Percentiles rank a stretch among this genome's conserved stretches.
These are phyloP conservation scores for Choristoneura fumiferana DNA, from an alignment of 1,140 invertebrate genomes.

Conservation along the genomic window DNA sequence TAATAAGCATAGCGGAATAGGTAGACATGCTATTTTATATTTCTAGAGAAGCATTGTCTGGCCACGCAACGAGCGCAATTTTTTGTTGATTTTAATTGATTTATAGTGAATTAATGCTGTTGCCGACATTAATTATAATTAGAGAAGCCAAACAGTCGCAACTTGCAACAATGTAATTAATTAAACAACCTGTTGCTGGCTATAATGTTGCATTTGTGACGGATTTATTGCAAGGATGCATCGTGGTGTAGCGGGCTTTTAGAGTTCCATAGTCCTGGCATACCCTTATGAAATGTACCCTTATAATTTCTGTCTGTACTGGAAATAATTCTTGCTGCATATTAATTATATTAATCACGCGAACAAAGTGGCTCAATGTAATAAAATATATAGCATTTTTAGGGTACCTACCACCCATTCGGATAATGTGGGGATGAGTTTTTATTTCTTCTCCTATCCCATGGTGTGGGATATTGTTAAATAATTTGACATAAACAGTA, in stretches of 20 bases:
- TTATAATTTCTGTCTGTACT: too few relatives aligned
- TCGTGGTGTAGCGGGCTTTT: slow-evolving; percentile 27
- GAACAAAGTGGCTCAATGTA: too few relatives aligned
- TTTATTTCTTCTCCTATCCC: too few relatives aligned
- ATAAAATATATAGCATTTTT: too few relatives aligned
- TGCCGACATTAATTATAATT: slow-evolving; percentile 28
- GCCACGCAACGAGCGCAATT: slow-evolving; percentile 18
- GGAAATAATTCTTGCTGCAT: too few relatives aligned
- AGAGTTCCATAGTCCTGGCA: slow-evolving; percentile 17
- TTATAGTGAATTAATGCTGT: slow-evolving; percentile 25
- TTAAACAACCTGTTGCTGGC: slow-evolving; percentile 21
- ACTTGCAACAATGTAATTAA: slow-evolving; percentile 37
- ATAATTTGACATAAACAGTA: too few relatives aligned
- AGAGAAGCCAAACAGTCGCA: slow-evolving; percentile 19
- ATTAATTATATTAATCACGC: too few relatives aligned
- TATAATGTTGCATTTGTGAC: slow-evolving; percentile 24
- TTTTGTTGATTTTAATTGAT: slow-evolving; percentile 31
- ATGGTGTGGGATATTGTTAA: too few relatives aligned
- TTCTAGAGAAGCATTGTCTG: slow-evolving; percentile 32
- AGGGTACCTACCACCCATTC: too few relatives aligned
- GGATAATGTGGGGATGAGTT: too few relatives aligned
- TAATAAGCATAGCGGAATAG: slow-evolving; percentile 36
- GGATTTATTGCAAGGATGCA: slow-evolving; percentile 28
- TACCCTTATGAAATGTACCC: too few relatives aligned
- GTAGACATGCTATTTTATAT: slow-evolving; percentile 50